Base-by-base conservation (phyloP, 2,797 vertebrate genomes). In the Anguilla pacifica region DNA sequence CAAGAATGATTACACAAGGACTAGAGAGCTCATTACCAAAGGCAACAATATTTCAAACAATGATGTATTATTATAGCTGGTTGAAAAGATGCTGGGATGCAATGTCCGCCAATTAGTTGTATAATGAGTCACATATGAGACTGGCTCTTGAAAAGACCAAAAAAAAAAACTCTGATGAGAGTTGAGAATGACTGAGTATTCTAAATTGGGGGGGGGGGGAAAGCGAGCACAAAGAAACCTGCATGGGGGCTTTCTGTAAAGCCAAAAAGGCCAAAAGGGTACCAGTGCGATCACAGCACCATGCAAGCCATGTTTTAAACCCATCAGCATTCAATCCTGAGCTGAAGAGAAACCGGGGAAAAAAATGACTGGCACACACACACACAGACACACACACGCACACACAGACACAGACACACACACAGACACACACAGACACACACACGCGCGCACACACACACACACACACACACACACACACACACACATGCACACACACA, bases 241-340 rank as follows among this genome's bases (percentile, higher is more conserved):
- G 19, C 4, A n/a, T 22, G 19, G 74, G 13, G 15, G 15, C 15
- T 82, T 82, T 82, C 43, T 19, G 39, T 43, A 17, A 39, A 39
- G 5, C 61, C 19, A 35, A 0, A 22, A 46, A 79, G 15, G 17
- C 5, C 19, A 82, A 87, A 53, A 53, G 7, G 79, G 72, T 25
- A 49, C 85, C n/a, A 59, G 84, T n/a, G 46, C 11, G 51, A 64
- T 43, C 6, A 13, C 25, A 5, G 84, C 57, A 85, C n/a, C 72
- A 61, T 85, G 83, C 87, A 85, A 90, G 86, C 15, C 59, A 67
- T 28, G 86, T 90, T 89, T 86, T 87, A 91, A 89, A 89, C 7
- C 55, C 82, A 89, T 90, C 67, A 82, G 90, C 90, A 85, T 90
- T 92, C 89, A 61, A 92, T 91, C 57, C 57, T 17, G 15, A 59